Evolutionary conservation across 37 sponge, comb jelly and placozoan species (phyloP).

Genomic region (Petrosia ficiformis): DNA sequence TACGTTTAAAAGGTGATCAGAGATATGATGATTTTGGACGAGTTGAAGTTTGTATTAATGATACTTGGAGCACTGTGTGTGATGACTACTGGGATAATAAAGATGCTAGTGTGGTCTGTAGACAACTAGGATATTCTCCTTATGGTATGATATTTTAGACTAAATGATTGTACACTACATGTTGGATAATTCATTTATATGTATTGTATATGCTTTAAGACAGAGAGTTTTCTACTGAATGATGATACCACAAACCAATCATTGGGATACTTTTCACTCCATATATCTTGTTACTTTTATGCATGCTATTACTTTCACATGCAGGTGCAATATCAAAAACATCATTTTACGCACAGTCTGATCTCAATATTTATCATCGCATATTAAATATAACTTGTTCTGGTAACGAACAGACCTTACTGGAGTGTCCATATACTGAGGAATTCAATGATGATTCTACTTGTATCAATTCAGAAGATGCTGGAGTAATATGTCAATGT

Average conservation of each 20-base stretch:
- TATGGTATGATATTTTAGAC: background rate
- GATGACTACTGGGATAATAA: constrained; percentile 2
- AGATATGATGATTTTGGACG: background rate
- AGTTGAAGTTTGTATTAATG: constrained; percentile 20
- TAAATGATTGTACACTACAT: background rate
- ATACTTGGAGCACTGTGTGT: constrained; percentile 18
- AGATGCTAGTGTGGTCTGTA: constrained; percentile 19
- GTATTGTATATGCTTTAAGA: too few relatives aligned
- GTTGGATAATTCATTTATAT: too few relatives aligned
- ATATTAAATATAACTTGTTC: constrained; percentile 5
- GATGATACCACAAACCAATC: too few relatives aligned
- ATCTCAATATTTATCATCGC: background rate
- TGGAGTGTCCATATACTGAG: background rate
- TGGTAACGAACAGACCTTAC: constrained; percentile 6
- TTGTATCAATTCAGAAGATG: background rate
- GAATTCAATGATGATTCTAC: background rate
- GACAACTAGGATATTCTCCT: constrained; percentile 14
- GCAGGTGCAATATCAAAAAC: background rate
- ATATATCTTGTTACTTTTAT: too few relatives aligned
- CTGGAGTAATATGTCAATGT: background rate
- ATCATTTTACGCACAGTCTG: background rate
- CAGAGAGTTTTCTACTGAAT: too few relatives aligned
- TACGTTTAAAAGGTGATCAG: background rate
- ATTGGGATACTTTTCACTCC: too few relatives aligned
- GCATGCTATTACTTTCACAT: too few relatives aligned